phyloP scores from a whole-genome alignment of 2,888 invertebrate species.

The Scaptomyza parva region DNA sequence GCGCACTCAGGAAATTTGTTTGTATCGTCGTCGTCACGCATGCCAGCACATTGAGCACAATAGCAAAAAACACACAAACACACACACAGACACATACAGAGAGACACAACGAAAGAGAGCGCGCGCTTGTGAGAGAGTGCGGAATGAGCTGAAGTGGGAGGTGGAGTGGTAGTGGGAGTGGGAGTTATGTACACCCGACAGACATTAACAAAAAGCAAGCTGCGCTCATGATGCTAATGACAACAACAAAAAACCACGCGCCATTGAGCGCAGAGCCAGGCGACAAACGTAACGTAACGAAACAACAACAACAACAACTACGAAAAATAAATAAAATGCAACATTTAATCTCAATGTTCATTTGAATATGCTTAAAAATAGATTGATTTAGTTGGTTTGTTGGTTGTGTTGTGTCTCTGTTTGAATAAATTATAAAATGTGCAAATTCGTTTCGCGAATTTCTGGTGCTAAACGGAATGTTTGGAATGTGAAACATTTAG shows the following conservation, averaged over 20 bases:
- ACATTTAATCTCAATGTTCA: neutral
- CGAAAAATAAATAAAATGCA: neutral
- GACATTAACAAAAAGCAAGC: constrained; percentile 39
- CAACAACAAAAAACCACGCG: constrained; percentile 37
- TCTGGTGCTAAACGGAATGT: constrained; percentile 10
- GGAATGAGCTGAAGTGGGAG: neutral
- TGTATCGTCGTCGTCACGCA: constrained; percentile 78
- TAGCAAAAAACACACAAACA: constrained; percentile 37
- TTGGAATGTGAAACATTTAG: constrained; percentile 25
- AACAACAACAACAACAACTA: too few species aligned
- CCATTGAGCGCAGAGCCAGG: constrained; percentile 43
- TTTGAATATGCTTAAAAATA: constrained; percentile 8
- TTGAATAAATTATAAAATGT: constrained; percentile 2
- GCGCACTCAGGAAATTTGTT: constrained; percentile 76
- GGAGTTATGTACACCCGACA: constrained; percentile 34
- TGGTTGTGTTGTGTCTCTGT: too few species aligned
- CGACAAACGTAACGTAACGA: constrained; percentile 21
- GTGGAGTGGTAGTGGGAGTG: neutral
- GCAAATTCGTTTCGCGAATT: too few species aligned
- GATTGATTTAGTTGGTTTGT: neutral
- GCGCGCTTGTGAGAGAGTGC: neutral
- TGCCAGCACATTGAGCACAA: constrained; percentile 80
- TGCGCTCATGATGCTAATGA: constrained; percentile 53
- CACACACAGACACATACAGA: neutral
- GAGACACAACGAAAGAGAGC: constrained; percentile 5